Conservation (phyloP, 2,888 invertebrate species). For the Tinea pellionella region DNA sequence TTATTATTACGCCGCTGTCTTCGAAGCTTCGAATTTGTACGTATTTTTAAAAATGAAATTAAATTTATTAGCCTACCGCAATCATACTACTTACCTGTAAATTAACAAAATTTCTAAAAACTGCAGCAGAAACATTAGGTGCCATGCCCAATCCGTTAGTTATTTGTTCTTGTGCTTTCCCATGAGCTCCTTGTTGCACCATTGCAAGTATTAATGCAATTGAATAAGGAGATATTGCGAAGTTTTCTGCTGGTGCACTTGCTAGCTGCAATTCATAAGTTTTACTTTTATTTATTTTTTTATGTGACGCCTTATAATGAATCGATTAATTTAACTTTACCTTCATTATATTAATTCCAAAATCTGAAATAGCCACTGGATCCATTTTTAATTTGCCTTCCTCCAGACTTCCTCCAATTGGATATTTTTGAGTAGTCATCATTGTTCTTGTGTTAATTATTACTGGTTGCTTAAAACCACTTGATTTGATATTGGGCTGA, state of each 20-base stretch:
- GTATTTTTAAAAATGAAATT: too few relatives aligned
- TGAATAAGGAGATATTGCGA: slow-evolving; percentile 58
- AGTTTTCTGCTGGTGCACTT: slow-evolving; percentile 25
- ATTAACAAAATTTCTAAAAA: slow-evolving; percentile 28
- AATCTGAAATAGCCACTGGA: slow-evolving; percentile 30
- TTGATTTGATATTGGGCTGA: neutral
- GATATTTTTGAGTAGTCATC: neutral
- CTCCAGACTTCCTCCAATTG: neutral
- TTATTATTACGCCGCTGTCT: too few relatives aligned
- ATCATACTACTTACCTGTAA: slow-evolving; percentile 39
- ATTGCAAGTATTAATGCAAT: slow-evolving; percentile 50
- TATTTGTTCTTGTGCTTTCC: slow-evolving; percentile 40
- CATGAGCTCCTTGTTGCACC: slow-evolving; percentile 55
- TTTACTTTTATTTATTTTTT: too few relatives aligned
- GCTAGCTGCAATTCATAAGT: neutral
- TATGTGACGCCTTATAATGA: too few relatives aligned
- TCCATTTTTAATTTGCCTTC: neutral
- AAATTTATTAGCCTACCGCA: too few relatives aligned
- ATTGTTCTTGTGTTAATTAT: neutral
- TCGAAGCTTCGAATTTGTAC: too few relatives aligned
- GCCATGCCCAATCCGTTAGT: slow-evolving; percentile 34
- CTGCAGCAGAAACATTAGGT: slow-evolving; percentile 28
- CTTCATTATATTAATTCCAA: slow-evolving; percentile 40
- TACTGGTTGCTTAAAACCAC: neutral
- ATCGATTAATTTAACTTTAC: too few relatives aligned